These are phyloP conservation scores for Chelmon rostratus DNA, from an alignment of 2,797 vertebrate genomes.

Conservation along the genomic window DNA sequence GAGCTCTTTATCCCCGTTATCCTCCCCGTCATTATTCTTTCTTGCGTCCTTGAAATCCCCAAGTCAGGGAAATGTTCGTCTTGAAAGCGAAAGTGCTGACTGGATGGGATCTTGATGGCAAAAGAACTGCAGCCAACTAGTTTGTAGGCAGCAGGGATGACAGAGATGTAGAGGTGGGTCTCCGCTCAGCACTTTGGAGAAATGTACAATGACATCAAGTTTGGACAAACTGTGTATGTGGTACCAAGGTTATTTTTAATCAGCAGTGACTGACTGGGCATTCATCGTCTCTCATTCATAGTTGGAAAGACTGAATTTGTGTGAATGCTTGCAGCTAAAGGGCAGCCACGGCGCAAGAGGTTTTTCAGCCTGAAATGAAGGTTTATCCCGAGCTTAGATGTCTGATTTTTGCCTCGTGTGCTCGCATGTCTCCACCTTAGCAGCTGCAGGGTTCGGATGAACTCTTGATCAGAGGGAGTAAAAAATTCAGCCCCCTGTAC, in stretches of 20 bases:
- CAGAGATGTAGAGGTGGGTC: slow-evolving; percentile 51
- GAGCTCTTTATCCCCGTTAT: slow-evolving; percentile 60
- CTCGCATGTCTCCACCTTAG: background rate
- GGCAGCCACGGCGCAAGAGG: background rate
- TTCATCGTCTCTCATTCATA: background rate
- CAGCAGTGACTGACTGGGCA: background rate
- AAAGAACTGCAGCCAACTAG: slow-evolving; percentile 29
- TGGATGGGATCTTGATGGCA: slow-evolving; percentile 42
- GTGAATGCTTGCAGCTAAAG: background rate
- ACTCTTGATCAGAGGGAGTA: slow-evolving; percentile 4
- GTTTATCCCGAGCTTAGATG: background rate
- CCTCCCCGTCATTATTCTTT: slow-evolving; percentile 39
- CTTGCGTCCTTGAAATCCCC: slow-evolving; percentile 60
- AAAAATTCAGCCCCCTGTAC: background rate
- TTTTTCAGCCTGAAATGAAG: slow-evolving; percentile 2
- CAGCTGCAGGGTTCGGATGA: slow-evolving; percentile 2
- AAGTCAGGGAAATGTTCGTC: slow-evolving; percentile 54
- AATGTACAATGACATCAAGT: slow-evolving; percentile 21
- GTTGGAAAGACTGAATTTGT: background rate
- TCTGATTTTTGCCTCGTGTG: background rate
- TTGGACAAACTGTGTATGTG: slow-evolving; percentile 22
- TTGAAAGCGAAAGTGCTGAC: slow-evolving; percentile 67
- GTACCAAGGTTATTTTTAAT: slow-evolving; percentile 34
- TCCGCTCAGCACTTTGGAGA: slow-evolving; percentile 48
- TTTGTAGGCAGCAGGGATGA: slow-evolving; percentile 40